Base-by-base conservation (phyloP, 2,888 invertebrate species). In the Polia nebulosa region DNA sequence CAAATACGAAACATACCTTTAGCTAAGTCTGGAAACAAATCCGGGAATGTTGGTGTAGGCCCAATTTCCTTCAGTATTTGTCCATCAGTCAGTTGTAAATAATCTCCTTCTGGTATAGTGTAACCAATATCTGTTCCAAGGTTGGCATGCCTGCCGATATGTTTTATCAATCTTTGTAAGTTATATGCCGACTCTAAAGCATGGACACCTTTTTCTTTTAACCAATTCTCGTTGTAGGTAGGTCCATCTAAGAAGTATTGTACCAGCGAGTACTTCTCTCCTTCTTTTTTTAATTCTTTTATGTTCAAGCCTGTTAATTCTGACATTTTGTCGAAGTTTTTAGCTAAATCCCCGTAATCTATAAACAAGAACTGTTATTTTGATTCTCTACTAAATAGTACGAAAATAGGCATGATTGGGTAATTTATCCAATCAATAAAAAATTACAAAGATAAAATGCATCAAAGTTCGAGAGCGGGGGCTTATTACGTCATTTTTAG, bases 261-360 rank as follows among this genome's bases (percentile, higher is more conserved):
- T 2, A 94, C 90, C 5, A 94, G 65, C 0, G 90, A 87, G 60
- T 90, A 90, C 63, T 89, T 92, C 44, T 94, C 93, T 0, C 91
- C 90, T 20, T 89, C 85, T 25, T 83, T 85, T 74, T 91, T 93
- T 20, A 95, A 70, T 1, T 90, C 87, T 62, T 87, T 90, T 62
- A 94, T 89, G 72, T 93, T 88, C 0, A 94, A 83, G 3, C 92
- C 91, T 0, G 94, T 93, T 17, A 95, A 68, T 44, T 92, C 88
- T 0, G 90, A 72, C 89, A 95, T 93, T 69, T 90, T 93, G 2
- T 88, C 85, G 45, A 88, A 89, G 65, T 87, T 91, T 52, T 85
- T 88, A 2, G 88, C 90, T 6, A 89, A 69, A 65, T 91, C 89
- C 76, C 85, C 89, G 77, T 87, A 88, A 87, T 94, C 95, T 95